Base-by-base conservation (phyloP, 2,797 vertebrate species). In the Triplophysa yarkandensis region DNA sequence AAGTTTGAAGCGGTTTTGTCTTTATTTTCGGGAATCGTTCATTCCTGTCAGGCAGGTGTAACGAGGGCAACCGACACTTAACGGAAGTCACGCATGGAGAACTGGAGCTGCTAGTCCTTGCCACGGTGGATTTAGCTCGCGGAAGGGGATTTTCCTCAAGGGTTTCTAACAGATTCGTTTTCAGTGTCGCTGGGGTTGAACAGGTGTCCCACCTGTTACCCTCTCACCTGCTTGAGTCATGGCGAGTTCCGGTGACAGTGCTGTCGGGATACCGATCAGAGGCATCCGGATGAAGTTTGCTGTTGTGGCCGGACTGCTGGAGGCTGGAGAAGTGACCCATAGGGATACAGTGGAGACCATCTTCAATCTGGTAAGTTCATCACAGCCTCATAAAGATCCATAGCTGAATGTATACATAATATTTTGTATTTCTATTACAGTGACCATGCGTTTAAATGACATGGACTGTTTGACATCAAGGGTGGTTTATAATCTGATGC, bases 201-300 rank as follows among this genome's bases (percentile, higher is more conserved):
- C 92, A 92, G 91, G 91, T 92, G 90, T 86, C 79, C 68, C 67
- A 82, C 77, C 81, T 83, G 80, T 88, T 81, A 71, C 82, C 28
- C 62, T 55, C 83, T 72, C 77, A 80, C 77, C 82, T 81, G 81
- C 77, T 76, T 78, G 77, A 81, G 89, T 87, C 67, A 98, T 98
- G 96, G 94, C 95, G 79, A 94, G 93, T 71, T 93, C 41, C 90
- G 78, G 95, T 89, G 87, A 82, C 80, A 17, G 82, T 81, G 91
- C 92, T 76, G 95, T 95, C 0, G 92, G 87, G 17, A 87, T 98
- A 71, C 96, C 96, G 11, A 95, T 99, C 79, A 89, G 96, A 87
- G 96, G 98, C 3, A 98, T 99, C 83, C 81, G 85, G 77, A 98
- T 98, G 97, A 99, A 99, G 88, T 99, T 99, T 43, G 97, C 94